Base-by-base conservation (phyloP, 2,797 vertebrate species). In the Tragopan temminckii region DNA sequence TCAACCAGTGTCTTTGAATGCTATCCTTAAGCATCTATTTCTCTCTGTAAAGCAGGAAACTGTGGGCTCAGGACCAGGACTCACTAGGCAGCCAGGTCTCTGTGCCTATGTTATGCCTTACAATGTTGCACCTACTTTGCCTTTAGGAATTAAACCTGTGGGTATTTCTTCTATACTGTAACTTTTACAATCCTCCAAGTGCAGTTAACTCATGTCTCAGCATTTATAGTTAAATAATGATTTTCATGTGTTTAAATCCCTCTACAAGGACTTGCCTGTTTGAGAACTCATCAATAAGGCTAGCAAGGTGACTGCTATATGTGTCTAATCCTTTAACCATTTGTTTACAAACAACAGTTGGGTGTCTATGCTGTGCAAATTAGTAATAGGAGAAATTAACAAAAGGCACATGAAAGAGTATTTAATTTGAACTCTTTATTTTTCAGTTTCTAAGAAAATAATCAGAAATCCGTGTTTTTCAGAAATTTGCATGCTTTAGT, bases 251-350 rank as follows among this genome's bases (percentile, higher is more conserved):
- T 86, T 36, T 97, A 95, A 97, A 96, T 96, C 94, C 88, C 81
- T 38, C 89, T 91, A 89, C 95, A 95, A 97, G 96, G 88, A 85
- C 90, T 94, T 93, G 81, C 66, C 71, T 97, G 95, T 97, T 96
- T 97, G 95, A 90, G 89, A 94, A 91, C 64, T 89, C 59, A 4
- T 97, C 94, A 96, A 93, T 97, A 97, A 96, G 89, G 72, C 77
- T 96, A 94, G 29, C 91, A 88, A 84, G 70, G 53, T 87, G 84
- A 90, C 80, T 71, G 63, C 84, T 97, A 81, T 87, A 84, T 91
- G 91, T 97, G 97, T 97, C 93, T 85, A 82, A 95, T 93, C 79
- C 89, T 94, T 94, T 96, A 86, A 92, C 96, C 77, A 66, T 95
- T 94, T 93, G 88, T 93, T 96, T 95, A 94, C 94, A 97, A 97